Evolutionary conservation across 2,113 vertebrate species (phyloP).

Genomic region (Agapornis roseicollis): DNA sequence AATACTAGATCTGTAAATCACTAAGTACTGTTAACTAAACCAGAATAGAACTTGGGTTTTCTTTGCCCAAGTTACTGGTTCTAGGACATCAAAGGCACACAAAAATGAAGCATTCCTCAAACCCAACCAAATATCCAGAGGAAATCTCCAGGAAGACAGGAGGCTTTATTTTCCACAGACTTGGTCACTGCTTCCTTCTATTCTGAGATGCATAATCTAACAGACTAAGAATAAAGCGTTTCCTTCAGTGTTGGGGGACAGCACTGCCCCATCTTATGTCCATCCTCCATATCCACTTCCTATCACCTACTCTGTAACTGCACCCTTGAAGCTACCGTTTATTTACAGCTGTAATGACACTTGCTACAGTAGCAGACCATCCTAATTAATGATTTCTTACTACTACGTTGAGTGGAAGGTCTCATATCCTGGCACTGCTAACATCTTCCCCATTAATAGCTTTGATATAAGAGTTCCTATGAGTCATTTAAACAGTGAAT

Average conservation of each 20-base stretch:
- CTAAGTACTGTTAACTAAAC: not conserved
- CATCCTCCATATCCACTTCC: not conserved
- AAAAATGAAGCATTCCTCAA: not conserved
- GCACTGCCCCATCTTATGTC: not conserved
- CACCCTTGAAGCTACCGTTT: not conserved
- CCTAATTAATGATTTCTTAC: not conserved
- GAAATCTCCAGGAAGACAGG: not conserved
- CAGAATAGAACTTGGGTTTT: not conserved
- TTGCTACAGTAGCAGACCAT: not conserved
- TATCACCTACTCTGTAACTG: not conserved
- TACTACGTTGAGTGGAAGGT: not conserved
- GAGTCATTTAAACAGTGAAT: not conserved
- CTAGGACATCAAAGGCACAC: not conserved
- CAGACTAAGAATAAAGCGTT: not conserved
- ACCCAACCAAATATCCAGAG: not conserved
- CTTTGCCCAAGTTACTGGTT: not conserved
- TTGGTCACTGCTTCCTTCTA: not conserved
- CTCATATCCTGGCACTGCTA: not conserved
- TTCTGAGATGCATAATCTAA: not conserved
- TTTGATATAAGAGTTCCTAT: not conserved
- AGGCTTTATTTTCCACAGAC: accelerated
- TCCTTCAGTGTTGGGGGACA: not conserved
- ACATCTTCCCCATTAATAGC: not conserved
- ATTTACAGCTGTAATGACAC: not conserved
- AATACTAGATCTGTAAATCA: not conserved